A percentile compares a stretch with the other conserved stretches of the same genome.
Evolutionary conservation across 2,113 vertebrate genomes (phyloP).

Genomic region (Hirundichthys speculiger): DNA sequence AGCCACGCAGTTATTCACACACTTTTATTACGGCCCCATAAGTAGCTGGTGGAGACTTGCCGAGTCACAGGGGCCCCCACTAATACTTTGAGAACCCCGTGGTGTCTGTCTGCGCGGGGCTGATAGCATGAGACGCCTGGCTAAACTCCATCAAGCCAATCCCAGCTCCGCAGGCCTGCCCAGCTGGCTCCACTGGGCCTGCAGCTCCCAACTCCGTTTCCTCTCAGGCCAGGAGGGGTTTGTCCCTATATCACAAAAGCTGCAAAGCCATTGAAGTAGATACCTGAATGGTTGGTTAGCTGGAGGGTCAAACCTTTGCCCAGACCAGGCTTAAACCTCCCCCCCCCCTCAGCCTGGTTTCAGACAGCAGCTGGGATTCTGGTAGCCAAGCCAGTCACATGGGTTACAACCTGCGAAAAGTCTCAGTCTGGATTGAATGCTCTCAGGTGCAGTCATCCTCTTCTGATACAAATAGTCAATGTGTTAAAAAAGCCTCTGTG

Average conservation of each 20-base stretch:
- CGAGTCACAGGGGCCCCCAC: conserved; percentile 47
- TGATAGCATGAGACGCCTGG: conserved; percentile 73
- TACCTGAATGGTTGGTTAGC: conserved; percentile 28
- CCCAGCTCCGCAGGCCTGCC: conserved; percentile 37
- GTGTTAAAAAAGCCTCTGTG: conserved; percentile 28
- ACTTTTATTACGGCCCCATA: conserved; percentile 64
- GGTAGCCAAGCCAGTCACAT: conserved; percentile 6
- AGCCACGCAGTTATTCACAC: conserved; percentile 60
- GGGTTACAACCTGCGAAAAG: conserved; percentile 17
- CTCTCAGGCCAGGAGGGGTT: conserved; percentile 48
- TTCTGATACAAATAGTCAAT: conserved; percentile 42
- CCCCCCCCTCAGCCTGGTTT: too few relatives aligned
- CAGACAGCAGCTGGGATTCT: conserved; percentile 25
- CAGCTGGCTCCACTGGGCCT: conserved; percentile 45
- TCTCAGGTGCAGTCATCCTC: conserved; percentile 45
- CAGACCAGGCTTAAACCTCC: too few relatives aligned
- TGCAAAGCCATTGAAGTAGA: conserved; percentile 25
- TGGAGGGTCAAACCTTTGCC: conserved; percentile 10
- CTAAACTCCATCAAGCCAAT: conserved; percentile 62
- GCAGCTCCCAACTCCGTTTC: conserved; percentile 46
- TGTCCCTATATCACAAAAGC: conserved; percentile 43
- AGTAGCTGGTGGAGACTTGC: conserved; percentile 67
- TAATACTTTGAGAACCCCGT: conserved; percentile 60
- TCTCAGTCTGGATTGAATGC: conserved; percentile 19
- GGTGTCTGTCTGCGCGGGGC: conserved; percentile 65